Base-by-base conservation (phyloP, 2,797 vertebrate species). In the Pempheris klunzingeri region DNA sequence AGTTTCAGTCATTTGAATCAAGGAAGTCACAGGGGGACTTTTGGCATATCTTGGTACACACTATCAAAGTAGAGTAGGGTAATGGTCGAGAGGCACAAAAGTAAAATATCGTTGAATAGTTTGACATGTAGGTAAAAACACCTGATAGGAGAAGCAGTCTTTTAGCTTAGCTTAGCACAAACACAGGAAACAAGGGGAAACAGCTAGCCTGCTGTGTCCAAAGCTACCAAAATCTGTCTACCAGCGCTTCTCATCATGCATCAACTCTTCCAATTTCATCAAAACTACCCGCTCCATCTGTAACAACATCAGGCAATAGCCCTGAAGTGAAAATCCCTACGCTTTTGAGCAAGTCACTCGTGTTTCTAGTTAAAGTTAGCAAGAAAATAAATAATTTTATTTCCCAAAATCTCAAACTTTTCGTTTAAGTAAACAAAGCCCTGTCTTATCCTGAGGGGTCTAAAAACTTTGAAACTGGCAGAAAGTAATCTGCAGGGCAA, bases 1-100 rank as follows among this genome's bases (percentile, higher is more conserved):
- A 12, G 15, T 82, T 84, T 39, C 38, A 43, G 38, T 71, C 30
- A 18, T 72, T 64, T 14, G 32, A 61, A 39, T 63, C 61, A 76
- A 54, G 59, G 67, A 57, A 28, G 41, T 77, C 66, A 0, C 22
- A 60, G 67, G 22, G 58, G 38, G 54, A 34, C 69, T 53, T 58
- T 38, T 41, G 24, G 18, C 1, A 4, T 22, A 24, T 44, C 12
- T 18, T 20, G 7, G 28, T 39, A 9, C 18, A 26, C 26, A 14
- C 28, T 53, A 26, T 22, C 24, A 32, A 81, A 53, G 69, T 22
- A 49, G 26, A 46, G 20, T 13, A 34, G 44, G 46, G 50, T 50
- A 13, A 36, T 3, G 28, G 26, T 18, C 57, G 34, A 8, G 14
- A 15, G 5, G 18, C 7, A n/a, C 30, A 22, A 47, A 17, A 13